Percentiles rank a stretch among this genome's conserved stretches.
Conservation (phyloP, 2,797 vertebrate species). For the Schizothorax lantsangensis region DNA sequence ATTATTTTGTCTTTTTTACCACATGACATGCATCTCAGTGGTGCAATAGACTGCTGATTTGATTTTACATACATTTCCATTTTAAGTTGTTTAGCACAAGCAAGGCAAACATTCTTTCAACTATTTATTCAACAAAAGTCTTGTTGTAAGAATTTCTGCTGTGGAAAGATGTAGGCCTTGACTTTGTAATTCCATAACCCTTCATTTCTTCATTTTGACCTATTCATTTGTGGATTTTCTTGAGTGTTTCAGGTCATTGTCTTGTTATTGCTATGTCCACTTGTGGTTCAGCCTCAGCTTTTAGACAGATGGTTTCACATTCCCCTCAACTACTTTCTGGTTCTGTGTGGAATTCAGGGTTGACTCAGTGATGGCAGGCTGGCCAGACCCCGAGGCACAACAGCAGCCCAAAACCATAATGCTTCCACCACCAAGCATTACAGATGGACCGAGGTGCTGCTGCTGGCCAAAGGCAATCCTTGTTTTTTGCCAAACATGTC, state of each 20-base stretch:
- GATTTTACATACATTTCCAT: not conserved
- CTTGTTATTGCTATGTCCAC: conserved; percentile 33
- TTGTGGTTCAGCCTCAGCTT: conserved; percentile 47
- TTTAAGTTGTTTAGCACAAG: not conserved
- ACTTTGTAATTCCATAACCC: not conserved
- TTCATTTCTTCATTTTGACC: not conserved
- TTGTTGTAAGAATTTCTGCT: not conserved
- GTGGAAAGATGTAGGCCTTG: not conserved
- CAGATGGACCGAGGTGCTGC: not conserved
- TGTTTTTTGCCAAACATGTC: conserved; percentile 15
- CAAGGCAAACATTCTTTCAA: not conserved
- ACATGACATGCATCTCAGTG: not conserved
- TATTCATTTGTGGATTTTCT: conserved; percentile 39
- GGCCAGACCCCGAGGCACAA: conserved; percentile 15
- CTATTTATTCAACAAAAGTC: not conserved
- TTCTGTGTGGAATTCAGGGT: conserved; percentile 26
- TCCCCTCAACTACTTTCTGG: conserved; percentile 30
- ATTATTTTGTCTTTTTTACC: not conserved
- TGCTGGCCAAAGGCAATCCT: not conserved
- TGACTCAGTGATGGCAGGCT: not conserved
- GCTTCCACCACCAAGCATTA: conserved; percentile 2
- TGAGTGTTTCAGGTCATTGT: conserved; percentile 37
- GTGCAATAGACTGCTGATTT: not conserved
- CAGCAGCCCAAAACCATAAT: conserved; percentile 5
- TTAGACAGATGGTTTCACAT: conserved; percentile 48